These are phyloP conservation scores for Agonum fuliginosum DNA, from an alignment of 2,888 invertebrate genomes.

Conservation along the genomic window DNA sequence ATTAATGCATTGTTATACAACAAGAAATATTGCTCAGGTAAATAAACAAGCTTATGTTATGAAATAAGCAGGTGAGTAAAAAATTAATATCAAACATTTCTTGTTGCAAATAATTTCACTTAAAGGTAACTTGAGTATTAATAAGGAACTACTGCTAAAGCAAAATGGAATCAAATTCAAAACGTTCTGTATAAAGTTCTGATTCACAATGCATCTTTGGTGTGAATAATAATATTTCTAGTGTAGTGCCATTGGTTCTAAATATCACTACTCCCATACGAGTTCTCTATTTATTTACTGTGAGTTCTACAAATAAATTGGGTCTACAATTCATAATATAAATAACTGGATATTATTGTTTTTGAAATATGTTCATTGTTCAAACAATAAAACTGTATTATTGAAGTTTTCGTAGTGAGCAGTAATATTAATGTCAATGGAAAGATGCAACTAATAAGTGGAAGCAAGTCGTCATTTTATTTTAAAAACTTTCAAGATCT, in stretches of 20 bases:
- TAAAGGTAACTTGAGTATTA: constrained; percentile 54
- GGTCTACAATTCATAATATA: constrained; percentile 34
- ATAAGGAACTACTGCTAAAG: constrained; percentile 54
- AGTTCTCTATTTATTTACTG: constrained; percentile 20
- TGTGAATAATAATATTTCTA: constrained; percentile 47
- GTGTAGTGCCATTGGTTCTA: constrained; percentile 50
- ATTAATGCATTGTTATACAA: constrained; percentile 43
- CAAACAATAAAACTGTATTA: not conserved
- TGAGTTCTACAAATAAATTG: constrained; percentile 18
- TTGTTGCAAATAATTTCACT: constrained; percentile 51
- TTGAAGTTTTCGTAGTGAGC: constrained; percentile 27
- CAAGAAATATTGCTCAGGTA: constrained; percentile 54
- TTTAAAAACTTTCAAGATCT: constrained; percentile 52
- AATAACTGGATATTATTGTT: constrained; percentile 28
- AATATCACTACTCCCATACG: constrained; percentile 49
- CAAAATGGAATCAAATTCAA: constrained; percentile 55
- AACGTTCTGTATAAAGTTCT: constrained; percentile 49
- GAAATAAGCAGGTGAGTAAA: constrained; percentile 23
- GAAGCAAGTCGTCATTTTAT: constrained; percentile 44
- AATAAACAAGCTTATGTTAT: constrained; percentile 18
- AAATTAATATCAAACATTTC: constrained; percentile 37
- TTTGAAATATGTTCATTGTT: constrained; percentile 1
- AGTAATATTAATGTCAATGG: constrained; percentile 46
- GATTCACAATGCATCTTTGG: constrained; percentile 58
- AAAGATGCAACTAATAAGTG: constrained; percentile 54